A percentile compares a stretch with the other conserved stretches of the same genome.
phyloP scores from a whole-genome alignment of 2,113 vertebrate species.

The Pipra filicauda region DNA sequence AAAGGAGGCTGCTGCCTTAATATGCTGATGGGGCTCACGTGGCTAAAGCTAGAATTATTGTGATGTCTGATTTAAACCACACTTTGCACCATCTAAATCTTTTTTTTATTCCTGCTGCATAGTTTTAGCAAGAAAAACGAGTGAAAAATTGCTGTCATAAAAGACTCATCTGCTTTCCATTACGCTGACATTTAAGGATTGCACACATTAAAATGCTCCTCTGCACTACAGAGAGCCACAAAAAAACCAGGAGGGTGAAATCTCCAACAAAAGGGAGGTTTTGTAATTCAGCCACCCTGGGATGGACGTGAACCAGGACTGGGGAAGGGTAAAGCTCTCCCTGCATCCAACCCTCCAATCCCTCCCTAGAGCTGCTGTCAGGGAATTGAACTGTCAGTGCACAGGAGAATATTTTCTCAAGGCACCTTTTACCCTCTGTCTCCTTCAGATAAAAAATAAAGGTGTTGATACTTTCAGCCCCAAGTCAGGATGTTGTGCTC shows the following conservation, averaged over 20 bases:
- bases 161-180: conserved; percentile 9
- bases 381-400: background rate
- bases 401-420: background rate
- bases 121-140: background rate
- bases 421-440: background rate
- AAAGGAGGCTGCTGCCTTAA: background rate
- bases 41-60: background rate
- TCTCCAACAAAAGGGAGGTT: background rate
- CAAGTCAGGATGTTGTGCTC: background rate
- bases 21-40: background rate
- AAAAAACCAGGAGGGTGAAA: background rate
- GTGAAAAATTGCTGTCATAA: conserved; percentile 15
- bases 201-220: background rate
- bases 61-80: background rate
- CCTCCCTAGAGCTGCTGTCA: background rate
- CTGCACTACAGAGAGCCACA: background rate
- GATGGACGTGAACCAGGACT: background rate
- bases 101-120: background rate
- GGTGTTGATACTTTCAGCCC: background rate
- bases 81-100: background rate
- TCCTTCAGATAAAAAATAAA: background rate
- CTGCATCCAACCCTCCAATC: background rate
- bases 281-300: background rate
- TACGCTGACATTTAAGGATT: background rate
- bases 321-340: background rate